Evolutionary conservation across 2,113 vertebrate species (phyloP), one percentile per base, ranked within the genome.

Genomic region (Excalfactoria chinensis): DNA sequence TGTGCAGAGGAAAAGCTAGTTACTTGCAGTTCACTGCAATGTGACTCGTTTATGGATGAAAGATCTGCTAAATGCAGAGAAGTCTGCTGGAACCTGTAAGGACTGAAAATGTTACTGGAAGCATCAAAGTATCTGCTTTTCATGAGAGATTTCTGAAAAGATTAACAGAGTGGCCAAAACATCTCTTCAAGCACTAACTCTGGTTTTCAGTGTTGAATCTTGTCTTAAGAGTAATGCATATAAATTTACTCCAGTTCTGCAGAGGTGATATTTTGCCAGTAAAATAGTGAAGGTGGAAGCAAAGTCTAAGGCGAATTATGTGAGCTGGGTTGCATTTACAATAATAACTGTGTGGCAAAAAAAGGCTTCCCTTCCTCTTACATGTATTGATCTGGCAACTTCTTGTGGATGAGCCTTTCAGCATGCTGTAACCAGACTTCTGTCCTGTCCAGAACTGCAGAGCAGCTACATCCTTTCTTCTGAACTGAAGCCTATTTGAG

Each of bases 1-100:
- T 66, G 14, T 1, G 6, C 14, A 66, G 46, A 80, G 32, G 5
- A 73, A 80, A 84, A 44, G 49, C 14, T 32, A 60, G 22, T 17
- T 68, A 18, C 55, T 88, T 89, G 90, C 51, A 56, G 10, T 74
- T 92, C 63, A 84, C 43, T 64, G 56, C 12, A 88, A 23, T 58
- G 53, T 22, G 26, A 89, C 43, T 68, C 3, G 74, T 85, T 95
- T 80, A 59, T 82, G 20, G 68, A 56, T 60, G 66, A 60, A 77
- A 71, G 30, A 74, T 13, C 4, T 23, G 19, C 23, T 63, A 55
- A 70, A 73, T 2, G 43, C 8, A 72, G 63, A 56, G 4, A 72
- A n/a, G 75, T 7, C 30, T 68, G 9, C 28, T 87, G 40, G 86
- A 92, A 74, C 35, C 10, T 43, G 7, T 22, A 40, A 71, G 40